Evolutionary conservation across 2,113 vertebrate genomes (phyloP).

Genomic region (Lepisosteus osseus): DNA sequence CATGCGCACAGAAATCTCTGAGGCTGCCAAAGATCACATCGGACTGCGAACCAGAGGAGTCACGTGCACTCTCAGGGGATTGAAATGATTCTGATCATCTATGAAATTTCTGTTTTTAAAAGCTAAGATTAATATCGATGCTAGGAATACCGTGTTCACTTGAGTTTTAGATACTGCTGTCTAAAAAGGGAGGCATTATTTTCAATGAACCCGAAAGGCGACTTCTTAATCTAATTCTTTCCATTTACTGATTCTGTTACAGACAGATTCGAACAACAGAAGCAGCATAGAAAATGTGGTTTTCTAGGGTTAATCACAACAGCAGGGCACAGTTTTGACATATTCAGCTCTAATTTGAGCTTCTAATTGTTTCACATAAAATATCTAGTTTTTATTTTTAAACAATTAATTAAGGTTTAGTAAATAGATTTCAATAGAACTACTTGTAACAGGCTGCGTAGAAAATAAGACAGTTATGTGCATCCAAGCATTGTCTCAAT

Average conservation of each 20-base stretch:
- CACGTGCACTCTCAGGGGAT: background rate
- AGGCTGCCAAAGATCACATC: no score
- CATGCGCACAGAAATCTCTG: no score
- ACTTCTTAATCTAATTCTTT: background rate
- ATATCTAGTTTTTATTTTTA: no score
- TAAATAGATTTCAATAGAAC: no score
- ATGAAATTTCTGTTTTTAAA: slow-evolving; percentile 1
- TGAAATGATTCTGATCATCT: background rate
- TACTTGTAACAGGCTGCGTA: no score
- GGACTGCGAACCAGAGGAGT: no score
- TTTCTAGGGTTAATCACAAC: background rate
- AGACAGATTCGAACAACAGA: background rate
- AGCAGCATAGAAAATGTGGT: background rate
- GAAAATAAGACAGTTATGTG: background rate
- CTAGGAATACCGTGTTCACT: background rate
- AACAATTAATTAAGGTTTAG: no score
- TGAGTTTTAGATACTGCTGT: no score
- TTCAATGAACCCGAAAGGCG: background rate
- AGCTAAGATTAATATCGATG: background rate
- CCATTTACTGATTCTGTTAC: background rate
- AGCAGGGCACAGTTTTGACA: background rate
- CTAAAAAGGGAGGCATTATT: background rate
- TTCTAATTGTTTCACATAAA: background rate
- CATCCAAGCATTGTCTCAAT: background rate
- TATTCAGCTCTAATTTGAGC: background rate